Evolutionary conservation across 53 echinoderm and acorn worm genomes (phyloP).

Genomic region (Patiria pectinifera): DNA sequence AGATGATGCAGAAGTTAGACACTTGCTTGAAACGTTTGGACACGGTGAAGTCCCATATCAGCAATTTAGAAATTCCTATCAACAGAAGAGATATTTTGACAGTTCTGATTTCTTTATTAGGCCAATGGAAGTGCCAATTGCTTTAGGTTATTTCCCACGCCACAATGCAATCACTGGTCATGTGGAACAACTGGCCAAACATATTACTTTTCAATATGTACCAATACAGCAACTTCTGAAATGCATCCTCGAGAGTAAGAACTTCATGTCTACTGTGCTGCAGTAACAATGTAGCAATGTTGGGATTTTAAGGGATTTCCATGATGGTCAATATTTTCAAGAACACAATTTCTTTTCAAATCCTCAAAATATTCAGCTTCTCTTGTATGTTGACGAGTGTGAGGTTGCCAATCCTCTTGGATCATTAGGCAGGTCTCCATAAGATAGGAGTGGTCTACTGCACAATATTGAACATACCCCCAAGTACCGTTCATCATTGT

Average conservation of each 20-base stretch:
- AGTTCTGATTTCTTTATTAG: background rate
- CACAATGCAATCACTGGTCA: background rate
- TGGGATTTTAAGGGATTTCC: background rate
- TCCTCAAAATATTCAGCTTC: background rate
- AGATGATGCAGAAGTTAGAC: background rate
- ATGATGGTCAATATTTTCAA: background rate
- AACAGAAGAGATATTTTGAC: background rate
- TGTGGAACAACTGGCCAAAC: background rate
- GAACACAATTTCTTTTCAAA: background rate
- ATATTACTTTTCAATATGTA: background rate
- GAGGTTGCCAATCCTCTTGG: constrained; percentile 57
- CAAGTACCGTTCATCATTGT: background rate
- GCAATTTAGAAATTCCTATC: too few species aligned
- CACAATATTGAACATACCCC: background rate
- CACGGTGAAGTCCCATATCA: too few species aligned
- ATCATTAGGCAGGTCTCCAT: constrained; percentile 51
- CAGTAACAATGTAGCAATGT: background rate
- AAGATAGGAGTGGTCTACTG: constrained; percentile 33
- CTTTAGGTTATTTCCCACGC: background rate
- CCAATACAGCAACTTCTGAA: background rate
- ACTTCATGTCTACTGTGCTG: background rate
- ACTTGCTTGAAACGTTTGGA: background rate
- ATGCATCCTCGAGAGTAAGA: background rate
- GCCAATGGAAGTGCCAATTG: background rate
- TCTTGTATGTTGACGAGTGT: constrained; percentile 47